phyloP scores from a whole-genome alignment of 2,113 vertebrate species.

The Thalassoma bifasciatum region DNA sequence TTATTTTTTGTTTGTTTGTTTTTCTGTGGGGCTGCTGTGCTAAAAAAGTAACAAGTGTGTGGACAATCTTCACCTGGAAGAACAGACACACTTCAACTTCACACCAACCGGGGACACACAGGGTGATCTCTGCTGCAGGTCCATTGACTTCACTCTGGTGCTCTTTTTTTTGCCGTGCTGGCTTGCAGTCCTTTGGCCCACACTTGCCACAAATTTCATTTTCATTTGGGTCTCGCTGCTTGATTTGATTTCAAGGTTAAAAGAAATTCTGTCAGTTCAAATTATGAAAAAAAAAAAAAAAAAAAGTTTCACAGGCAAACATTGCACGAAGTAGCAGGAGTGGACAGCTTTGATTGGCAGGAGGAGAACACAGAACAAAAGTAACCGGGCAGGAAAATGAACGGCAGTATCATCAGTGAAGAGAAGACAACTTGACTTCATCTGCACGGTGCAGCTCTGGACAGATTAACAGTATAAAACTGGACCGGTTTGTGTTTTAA shows the following conservation, averaged over 20 bases:
- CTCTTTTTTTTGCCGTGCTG: slow-evolving; percentile 27
- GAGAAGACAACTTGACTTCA: slow-evolving; percentile 45
- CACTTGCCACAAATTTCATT: slow-evolving; percentile 37
- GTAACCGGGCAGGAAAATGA: slow-evolving; percentile 16
- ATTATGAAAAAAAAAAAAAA: slow-evolving; percentile 21
- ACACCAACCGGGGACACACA: slow-evolving; percentile 27
- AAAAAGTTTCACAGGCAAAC: slow-evolving; percentile 7
- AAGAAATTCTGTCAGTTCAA: slow-evolving; percentile 36
- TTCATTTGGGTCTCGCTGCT: slow-evolving; percentile 33
- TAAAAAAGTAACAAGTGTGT: slow-evolving; percentile 9
- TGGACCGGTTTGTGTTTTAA: slow-evolving; percentile 21
- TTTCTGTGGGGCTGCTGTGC: slow-evolving; percentile 28
- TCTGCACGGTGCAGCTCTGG: slow-evolving; percentile 40
- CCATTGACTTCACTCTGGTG: slow-evolving; percentile 15
- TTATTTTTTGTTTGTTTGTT: too few relatives aligned
- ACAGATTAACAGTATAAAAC: slow-evolving; percentile 38
- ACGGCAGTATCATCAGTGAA: slow-evolving; percentile 50
- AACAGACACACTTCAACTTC: slow-evolving; percentile 36
- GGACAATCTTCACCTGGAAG: slow-evolving; percentile 70
- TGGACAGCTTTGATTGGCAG: slow-evolving; percentile 38
- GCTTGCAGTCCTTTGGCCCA: slow-evolving; percentile 59
- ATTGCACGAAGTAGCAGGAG: slow-evolving; percentile 27
- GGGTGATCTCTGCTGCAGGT: slow-evolving; percentile 16
- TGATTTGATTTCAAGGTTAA: slow-evolving; percentile 15
- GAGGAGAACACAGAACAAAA: neutral